Evolutionary conservation across 2,113 vertebrate species (phyloP), one percentile per base, ranked within the genome.

Genomic region (Zosterops japonicus): DNA sequence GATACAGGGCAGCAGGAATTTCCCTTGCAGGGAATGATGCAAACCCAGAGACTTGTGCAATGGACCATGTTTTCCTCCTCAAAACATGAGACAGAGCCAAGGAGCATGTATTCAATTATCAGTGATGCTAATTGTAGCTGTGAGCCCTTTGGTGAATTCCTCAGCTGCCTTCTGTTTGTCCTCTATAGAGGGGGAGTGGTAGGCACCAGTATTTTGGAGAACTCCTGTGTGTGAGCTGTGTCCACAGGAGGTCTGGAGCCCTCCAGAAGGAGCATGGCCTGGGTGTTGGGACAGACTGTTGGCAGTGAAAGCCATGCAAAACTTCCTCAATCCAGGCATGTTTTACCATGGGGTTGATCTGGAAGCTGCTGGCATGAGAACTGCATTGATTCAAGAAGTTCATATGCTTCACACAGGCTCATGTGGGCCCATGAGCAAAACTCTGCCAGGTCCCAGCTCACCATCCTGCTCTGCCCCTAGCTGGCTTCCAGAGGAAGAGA

Each of bases 291-390:
- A 46, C 46, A 12, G n/a, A 69, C 20, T 27, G n/a, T 70, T 92
- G 2, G 36, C 61, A 35, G 31, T 13, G 31, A 69, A 88, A 90
- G 8, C 42, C 4, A 1, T 5, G 9, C 20, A 63, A 50, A 83
- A 44, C 42, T 20, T 9, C 75, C 65, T 85, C 36, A 35, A 2
- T 50, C 28, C 64, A 87, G 44, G 11, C 68, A 53, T 42, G 29
- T 61, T 39, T 31, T 29, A 18, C 65, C n/a, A 10, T 23, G 12
- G 76, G 57, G n/a, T 17, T 49, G 75, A 14, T 67, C 67, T 91
- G 83, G 36, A 89, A 80, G 83, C 44, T 49, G 55, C 10, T 86
- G 85, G 64, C 68, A 15, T 16, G 53, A 94, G 61, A 90, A 25
- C 20, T n/a, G 28, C 31, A 7, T 19, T 22, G 61, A 50, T 72